Evolutionary conservation across 2,113 vertebrate species (phyloP).

Genomic region (Cyanoderma ruficeps): DNA sequence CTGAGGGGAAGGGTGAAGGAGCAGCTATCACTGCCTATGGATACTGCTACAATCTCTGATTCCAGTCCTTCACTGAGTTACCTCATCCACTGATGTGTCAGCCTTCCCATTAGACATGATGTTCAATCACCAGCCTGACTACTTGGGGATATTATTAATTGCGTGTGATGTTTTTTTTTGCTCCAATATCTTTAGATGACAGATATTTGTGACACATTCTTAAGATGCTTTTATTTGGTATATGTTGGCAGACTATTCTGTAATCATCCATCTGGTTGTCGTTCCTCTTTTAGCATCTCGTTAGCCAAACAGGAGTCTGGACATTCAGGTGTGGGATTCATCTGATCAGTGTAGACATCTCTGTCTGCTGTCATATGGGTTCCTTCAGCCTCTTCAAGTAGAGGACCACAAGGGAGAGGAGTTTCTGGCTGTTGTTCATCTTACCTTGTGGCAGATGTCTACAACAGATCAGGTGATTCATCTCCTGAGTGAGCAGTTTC

Average conservation of each 20-base stretch:
- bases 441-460: background rate
- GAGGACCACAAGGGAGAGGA: background rate
- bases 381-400: background rate
- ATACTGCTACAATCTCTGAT: background rate
- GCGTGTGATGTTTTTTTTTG: fast-evolving
- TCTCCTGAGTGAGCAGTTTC: background rate
- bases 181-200: background rate
- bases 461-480: background rate
- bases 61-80: background rate
- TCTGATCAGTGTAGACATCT: background rate
- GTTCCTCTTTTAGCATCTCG: background rate
- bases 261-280: background rate
- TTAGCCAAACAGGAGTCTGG: background rate
- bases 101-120: background rate
- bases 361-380: background rate
- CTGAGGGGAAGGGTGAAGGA: background rate
- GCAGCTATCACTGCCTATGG: background rate
- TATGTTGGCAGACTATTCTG: background rate
- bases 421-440: background rate
- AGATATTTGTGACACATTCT: background rate
- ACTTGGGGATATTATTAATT: background rate
- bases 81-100: background rate
- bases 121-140: background rate
- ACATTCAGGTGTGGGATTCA: background rate
- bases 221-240: background rate